Evolutionary conservation across 2,113 vertebrate genomes (phyloP).

Genomic region (Panthera uncia): DNA sequence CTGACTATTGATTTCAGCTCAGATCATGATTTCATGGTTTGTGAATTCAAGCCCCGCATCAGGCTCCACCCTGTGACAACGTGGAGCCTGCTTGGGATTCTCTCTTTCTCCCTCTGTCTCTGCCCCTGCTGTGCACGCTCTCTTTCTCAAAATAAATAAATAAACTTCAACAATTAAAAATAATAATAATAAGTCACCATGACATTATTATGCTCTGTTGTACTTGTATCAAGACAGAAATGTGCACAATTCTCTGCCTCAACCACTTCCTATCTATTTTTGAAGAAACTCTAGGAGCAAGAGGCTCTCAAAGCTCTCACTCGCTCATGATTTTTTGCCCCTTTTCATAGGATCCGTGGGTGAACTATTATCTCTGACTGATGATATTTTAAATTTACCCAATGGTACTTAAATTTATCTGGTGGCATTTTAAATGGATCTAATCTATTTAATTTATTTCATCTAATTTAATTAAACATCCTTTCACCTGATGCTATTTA

Average conservation of each 20-base stretch:
- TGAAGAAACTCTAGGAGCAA: background rate
- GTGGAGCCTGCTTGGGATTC: too few relatives aligned
- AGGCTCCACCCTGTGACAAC: too few relatives aligned
- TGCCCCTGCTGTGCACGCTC: too few relatives aligned
- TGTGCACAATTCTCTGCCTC: background rate
- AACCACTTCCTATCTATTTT: background rate
- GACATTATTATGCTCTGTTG: background rate
- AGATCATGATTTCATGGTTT: too few relatives aligned
- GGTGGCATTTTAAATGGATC: slow-evolving; percentile 58
- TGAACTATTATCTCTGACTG: background rate
- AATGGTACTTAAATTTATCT: slow-evolving; percentile 48
- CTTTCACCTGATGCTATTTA: slow-evolving; percentile 53
- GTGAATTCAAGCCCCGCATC: too few relatives aligned
- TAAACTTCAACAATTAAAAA: too few relatives aligned
- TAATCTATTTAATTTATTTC: slow-evolving; percentile 57
- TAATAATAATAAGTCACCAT: background rate
- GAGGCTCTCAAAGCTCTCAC: background rate
- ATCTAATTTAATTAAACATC: slow-evolving; percentile 68
- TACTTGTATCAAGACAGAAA: background rate
- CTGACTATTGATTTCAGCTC: too few relatives aligned
- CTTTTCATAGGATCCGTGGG: background rate
- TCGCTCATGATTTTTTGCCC: background rate
- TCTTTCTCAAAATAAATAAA: too few relatives aligned
- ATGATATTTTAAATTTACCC: slow-evolving; percentile 56
- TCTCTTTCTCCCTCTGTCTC: too few relatives aligned